Conservation (phyloP, 2,888 invertebrate genomes). For the Ennomos quercinarius region DNA sequence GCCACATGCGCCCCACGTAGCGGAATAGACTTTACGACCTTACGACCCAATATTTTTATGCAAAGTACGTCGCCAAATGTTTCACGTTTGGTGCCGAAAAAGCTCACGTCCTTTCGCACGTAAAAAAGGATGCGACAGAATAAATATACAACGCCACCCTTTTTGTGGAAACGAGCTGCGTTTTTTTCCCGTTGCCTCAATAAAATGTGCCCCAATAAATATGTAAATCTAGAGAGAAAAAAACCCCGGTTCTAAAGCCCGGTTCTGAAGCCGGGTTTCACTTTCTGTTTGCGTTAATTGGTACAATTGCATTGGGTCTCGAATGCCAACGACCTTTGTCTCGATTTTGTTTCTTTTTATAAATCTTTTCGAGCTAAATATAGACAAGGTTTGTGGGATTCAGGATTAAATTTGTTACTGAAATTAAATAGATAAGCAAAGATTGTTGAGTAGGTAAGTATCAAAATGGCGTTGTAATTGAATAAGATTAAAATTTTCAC, state of each 20-base stretch:
- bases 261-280: conserved; percentile 68
- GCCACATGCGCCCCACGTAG: conserved; percentile 75
- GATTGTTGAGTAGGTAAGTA: no score
- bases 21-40: conserved; percentile 75
- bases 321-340: conserved; percentile 68
- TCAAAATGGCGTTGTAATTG: no score
- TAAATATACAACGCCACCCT: conserved; percentile 85
- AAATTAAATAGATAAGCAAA: not conserved
- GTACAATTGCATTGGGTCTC: conserved; percentile 68
- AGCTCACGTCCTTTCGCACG: conserved; percentile 80
- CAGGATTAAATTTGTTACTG: not conserved
- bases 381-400: conserved; percentile 46
- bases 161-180: conserved; percentile 83
- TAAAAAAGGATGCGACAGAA: conserved; percentile 85
- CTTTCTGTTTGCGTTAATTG: conserved; percentile 79
- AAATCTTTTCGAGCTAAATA: conserved; percentile 46
- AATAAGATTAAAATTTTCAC: not conserved
- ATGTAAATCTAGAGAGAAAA: conserved; percentile 81
- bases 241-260: conserved; percentile 56
- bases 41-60: conserved; percentile 78
- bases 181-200: conserved; percentile 78
- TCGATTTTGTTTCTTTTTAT: conserved; percentile 49
- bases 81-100: conserved; percentile 71
- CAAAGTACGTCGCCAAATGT: conserved; percentile 85
- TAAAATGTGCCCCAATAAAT: conserved; percentile 86